Conservation (phyloP, 2,797 vertebrate genomes). For the Ambastaia sidthimunki region DNA sequence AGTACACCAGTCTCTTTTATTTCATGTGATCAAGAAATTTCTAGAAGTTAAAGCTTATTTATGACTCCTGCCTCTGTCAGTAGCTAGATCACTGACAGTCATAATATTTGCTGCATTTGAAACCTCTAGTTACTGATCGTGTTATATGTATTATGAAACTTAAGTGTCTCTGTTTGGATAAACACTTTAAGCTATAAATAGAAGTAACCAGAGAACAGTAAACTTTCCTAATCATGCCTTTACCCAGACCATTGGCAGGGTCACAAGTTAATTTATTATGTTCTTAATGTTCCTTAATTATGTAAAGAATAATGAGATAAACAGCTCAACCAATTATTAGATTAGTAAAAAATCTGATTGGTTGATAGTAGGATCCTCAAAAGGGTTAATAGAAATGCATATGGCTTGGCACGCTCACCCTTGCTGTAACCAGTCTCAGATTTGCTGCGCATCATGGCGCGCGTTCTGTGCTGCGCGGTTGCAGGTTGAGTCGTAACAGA, state of each 20-base stretch:
- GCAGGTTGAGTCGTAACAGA: conserved; percentile 75
- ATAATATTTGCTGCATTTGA: not conserved
- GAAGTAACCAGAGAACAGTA: not conserved
- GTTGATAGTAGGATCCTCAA: not conserved
- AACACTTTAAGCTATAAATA: conserved; percentile 1
- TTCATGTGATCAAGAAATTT: too few relatives aligned
- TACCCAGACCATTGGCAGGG: not conserved
- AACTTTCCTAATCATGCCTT: not conserved
- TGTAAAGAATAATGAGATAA: conserved; percentile 9
- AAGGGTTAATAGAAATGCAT: conserved; percentile 14
- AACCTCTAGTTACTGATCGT: not conserved
- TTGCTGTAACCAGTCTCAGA: conserved; percentile 86
- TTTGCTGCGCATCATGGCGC: conserved; percentile 87
- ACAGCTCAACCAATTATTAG: conserved; percentile 29
- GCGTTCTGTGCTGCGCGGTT: conserved; percentile 82
- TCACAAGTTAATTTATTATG: conserved; percentile 5
- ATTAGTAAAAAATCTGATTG: conserved; percentile 12
- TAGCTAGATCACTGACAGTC: not conserved
- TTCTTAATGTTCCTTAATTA: conserved; percentile 2
- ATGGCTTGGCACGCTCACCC: conserved; percentile 67
- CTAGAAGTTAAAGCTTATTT: not conserved
- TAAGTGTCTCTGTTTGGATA: not conserved
- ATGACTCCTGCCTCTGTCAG: not conserved
- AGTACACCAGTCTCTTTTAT: too few relatives aligned
- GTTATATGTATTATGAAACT: not conserved